Conservation (phyloP, 2,888 invertebrate genomes). For the Acanthoscelides obtectus region DNA sequence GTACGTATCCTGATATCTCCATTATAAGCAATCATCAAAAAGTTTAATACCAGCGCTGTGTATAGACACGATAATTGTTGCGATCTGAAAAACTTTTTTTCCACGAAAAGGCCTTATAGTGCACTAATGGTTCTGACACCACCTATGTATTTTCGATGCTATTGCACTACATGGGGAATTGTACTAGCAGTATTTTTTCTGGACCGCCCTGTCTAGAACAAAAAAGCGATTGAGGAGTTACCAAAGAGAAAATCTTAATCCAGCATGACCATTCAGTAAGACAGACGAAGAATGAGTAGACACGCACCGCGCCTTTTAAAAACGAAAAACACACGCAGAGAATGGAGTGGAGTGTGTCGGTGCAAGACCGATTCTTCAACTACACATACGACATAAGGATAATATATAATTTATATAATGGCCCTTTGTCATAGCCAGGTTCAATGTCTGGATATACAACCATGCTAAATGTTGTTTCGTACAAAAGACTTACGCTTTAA, state of each 20-base stretch:
- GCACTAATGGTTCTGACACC: too few species aligned
- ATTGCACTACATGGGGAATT: too few species aligned
- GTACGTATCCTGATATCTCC: too few species aligned
- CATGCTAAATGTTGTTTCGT: conserved; percentile 33
- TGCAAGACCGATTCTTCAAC: conserved; percentile 13
- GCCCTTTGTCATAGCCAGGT: conserved; percentile 34
- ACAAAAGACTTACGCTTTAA: neutral
- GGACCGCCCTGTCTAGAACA: too few species aligned
- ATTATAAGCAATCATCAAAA: too few species aligned
- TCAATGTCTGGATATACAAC: conserved; percentile 32
- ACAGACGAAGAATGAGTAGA: neutral
- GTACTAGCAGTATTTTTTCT: too few species aligned
- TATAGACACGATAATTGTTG: too few species aligned
- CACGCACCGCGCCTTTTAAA: neutral
- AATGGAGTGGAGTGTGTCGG: conserved; percentile 9
- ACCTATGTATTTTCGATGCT: too few species aligned
- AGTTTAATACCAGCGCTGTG: too few species aligned
- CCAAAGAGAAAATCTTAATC: neutral
- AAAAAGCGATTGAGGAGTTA: neutral
- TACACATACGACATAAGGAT: conserved; percentile 18
- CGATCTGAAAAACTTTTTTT: too few species aligned
- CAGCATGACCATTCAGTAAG: neutral
- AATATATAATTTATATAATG: conserved; percentile 36
- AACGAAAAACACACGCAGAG: neutral
- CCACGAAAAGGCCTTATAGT: too few species aligned